Conservation (phyloP, 1,140 invertebrate species). For the Drosophila elegans region DNA sequence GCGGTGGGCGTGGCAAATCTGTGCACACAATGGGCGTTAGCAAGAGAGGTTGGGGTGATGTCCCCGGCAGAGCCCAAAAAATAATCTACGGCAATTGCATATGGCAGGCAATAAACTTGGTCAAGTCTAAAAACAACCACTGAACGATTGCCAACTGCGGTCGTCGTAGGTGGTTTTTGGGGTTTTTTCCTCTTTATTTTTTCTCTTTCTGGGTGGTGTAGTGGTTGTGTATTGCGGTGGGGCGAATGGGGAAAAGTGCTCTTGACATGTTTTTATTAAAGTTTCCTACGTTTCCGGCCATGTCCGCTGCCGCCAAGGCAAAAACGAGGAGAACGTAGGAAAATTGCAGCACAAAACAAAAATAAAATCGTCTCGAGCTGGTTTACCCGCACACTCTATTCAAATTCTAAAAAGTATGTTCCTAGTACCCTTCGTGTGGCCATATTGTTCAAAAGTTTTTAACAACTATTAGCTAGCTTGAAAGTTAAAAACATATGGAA, state of each 20-base stretch:
- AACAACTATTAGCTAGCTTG: conserved; percentile 3
- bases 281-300: conserved; percentile 60
- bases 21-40: conserved; percentile 27
- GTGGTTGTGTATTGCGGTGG: neutral
- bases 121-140: conserved; percentile 74
- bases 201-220: neutral
- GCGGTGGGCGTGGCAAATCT: conserved; percentile 36
- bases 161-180: conserved; percentile 30
- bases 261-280: conserved; percentile 82
- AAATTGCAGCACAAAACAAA: conserved; percentile 36
- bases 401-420: neutral
- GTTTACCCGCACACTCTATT: neutral
- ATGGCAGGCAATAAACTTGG: conserved; percentile 80
- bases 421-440: conserved; percentile 15
- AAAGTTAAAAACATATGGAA: conserved; percentile 14
- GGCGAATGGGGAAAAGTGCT: conserved; percentile 57
- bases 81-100: conserved; percentile 80
- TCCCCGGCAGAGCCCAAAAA: conserved; percentile 51
- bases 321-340: neutral
- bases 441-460: conserved; percentile 11
- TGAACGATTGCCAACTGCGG: conserved; percentile 43
- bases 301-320: conserved; percentile 7
- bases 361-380: conserved; percentile 22
- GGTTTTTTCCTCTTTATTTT: neutral
- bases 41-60: conserved; percentile 23